Base-by-base conservation (phyloP, 2,113 vertebrate species). In the Gymnorhina tibicen region DNA sequence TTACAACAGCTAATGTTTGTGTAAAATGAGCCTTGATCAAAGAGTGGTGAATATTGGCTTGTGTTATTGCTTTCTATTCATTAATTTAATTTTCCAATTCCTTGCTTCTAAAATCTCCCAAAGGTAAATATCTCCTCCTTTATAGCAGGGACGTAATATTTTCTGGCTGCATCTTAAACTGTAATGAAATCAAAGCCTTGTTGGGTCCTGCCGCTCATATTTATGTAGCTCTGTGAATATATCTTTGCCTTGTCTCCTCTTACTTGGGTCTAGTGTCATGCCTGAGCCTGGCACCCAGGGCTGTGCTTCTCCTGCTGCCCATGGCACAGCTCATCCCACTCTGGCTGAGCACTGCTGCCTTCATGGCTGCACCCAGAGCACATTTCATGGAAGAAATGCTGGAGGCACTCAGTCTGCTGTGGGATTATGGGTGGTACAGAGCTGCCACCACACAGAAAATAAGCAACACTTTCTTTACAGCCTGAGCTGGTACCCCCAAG, bases 31-130 rank as follows among this genome's bases (percentile, higher is more conserved):
- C 46, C 68, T 87, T 64, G 58, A 68, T 91, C 90, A 80, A 88
- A 63, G 49, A 87, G 58, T 85, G 20, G 60, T 80, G 77, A 91
- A 84, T 89, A 95, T 56, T 89, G 85, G 39, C 70, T 81, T 52
- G 20, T 66, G 64, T 68, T 96, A 89, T n/a, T 96, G 88, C 94
- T 93, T 94, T 77, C 77, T 82, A 66, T 73, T 89, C 55, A 89
- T 91, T 95, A 85, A 93, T 85, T 90, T 72, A 21, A 52, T 92
- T 95, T 97, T 92, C 93, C 79, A 93, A 42, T 81, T 87, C 81
- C 82, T 94, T 55, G 70, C 83, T 93, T 95, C 80, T 95, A 47
- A 80, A 91, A 80, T 33, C 60, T 95, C 85, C 58, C 66, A 32
- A 39, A 80, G 85, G 87, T 55, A 93, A 94, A n/a, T 78, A 94